phyloP scores from a whole-genome alignment of 2,888 invertebrate species.

The Drosophila diplacantha region DNA sequence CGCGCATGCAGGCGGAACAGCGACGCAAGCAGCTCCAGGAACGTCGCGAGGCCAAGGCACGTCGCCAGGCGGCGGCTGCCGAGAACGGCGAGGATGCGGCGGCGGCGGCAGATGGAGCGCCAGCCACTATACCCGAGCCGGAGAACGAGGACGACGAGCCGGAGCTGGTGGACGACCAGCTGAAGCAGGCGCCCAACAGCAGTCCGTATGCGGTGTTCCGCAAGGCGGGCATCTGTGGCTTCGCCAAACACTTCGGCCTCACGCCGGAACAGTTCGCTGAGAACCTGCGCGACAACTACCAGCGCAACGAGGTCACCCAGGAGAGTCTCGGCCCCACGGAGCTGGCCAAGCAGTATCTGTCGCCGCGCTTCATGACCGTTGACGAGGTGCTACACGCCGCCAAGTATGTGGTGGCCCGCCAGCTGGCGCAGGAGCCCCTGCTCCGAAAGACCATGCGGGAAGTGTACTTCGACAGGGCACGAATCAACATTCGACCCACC shows the following conservation, averaged over 20 bases:
- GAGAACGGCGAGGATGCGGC: constrained; percentile 65
- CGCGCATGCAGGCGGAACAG: constrained; percentile 88
- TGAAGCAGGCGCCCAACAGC: constrained; percentile 91
- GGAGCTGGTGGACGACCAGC: constrained; percentile 82
- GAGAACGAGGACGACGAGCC: constrained; percentile 85
- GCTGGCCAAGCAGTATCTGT: constrained; percentile 87
- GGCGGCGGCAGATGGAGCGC: constrained; percentile 23
- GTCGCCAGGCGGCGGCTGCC: constrained; percentile 42
- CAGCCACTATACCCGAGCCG: constrained; percentile 62
- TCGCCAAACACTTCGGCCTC: constrained; percentile 94
- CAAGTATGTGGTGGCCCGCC: constrained; percentile 95
- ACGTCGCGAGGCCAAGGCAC: constrained; percentile 64
- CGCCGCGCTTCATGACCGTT: constrained; percentile 82
- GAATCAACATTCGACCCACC: constrained; percentile 89
- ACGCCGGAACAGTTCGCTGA: constrained; percentile 97
- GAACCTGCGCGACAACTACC: constrained; percentile 96
- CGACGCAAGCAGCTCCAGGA: constrained; percentile 81
- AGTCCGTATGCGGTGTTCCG: constrained; percentile 93
- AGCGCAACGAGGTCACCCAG: constrained; percentile 96
- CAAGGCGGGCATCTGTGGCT: constrained; percentile 89
- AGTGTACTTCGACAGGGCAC: constrained; percentile 92
- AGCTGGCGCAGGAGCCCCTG: constrained; percentile 93
- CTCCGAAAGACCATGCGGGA: constrained; percentile 91
- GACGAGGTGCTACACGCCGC: constrained; percentile 93
- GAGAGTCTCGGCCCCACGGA: constrained; percentile 90